These are phyloP conservation scores for Alethe diademata DNA, from an alignment of 2,113 vertebrate species.

Conservation along the genomic window DNA sequence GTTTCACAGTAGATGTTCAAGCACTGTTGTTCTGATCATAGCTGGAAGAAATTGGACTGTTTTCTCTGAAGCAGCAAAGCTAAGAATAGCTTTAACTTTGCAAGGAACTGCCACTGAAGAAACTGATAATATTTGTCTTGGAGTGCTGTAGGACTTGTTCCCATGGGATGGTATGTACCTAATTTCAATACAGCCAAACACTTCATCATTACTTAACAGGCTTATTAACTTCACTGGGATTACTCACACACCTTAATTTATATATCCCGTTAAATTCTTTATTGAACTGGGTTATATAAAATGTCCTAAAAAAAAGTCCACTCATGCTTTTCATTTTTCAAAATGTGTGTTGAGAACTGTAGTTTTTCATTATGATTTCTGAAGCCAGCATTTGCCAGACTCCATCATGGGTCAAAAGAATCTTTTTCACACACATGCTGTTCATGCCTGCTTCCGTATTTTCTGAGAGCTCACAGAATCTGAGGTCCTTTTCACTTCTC, in stretches of 20 bases:
- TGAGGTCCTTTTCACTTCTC: background rate
- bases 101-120: background rate
- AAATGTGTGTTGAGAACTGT: background rate
- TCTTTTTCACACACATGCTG: background rate
- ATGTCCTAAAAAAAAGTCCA: background rate
- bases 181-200: constrained; percentile 18
- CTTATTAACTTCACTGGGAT: constrained; percentile 1
- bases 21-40: background rate
- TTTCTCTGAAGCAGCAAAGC: background rate
- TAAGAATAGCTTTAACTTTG: constrained; percentile 18
- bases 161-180: background rate
- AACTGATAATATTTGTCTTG: background rate
- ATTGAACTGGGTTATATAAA: background rate
- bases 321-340: background rate
- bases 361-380: background rate
- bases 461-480: background rate
- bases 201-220: constrained; percentile 1
- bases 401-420: background rate
- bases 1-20: background rate
- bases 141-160: background rate
- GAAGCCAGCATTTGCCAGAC: background rate
- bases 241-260: constrained; percentile 14
- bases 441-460: background rate
- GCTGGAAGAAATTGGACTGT: background rate
- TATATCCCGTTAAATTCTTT: constrained; percentile 1